phyloP scores from a whole-genome alignment of 2,888 invertebrate species.

The Coelopa pilipes region DNA sequence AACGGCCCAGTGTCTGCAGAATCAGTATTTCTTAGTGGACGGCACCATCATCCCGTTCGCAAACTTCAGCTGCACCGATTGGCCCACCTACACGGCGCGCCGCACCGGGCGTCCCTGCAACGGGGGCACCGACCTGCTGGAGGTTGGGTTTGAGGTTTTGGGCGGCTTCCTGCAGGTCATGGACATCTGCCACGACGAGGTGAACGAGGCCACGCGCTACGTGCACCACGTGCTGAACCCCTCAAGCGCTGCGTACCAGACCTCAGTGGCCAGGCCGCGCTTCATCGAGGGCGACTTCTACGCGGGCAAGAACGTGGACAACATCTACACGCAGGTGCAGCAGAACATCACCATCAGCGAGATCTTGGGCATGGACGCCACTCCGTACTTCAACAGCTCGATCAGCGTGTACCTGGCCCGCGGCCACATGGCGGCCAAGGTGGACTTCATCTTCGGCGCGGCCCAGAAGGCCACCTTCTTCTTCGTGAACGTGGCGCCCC shows the following conservation, averaged over 20 bases:
- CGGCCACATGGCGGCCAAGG: slow-evolving; percentile 69
- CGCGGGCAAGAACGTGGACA: slow-evolving; percentile 57
- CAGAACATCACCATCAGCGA: slow-evolving; percentile 62
- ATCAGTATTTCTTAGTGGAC: slow-evolving; percentile 51
- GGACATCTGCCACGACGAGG: slow-evolving; percentile 66
- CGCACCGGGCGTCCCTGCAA: slow-evolving; percentile 57
- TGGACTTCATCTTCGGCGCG: slow-evolving; percentile 68
- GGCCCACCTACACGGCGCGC: slow-evolving; percentile 57
- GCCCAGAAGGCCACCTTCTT: slow-evolving; percentile 69
- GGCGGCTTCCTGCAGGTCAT: slow-evolving; percentile 59
- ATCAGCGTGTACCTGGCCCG: slow-evolving; percentile 63
- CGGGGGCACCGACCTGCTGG: slow-evolving; percentile 56
- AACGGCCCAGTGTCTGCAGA: slow-evolving; percentile 54
- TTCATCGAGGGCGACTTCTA: slow-evolving; percentile 63
- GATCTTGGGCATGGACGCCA: slow-evolving; percentile 60
- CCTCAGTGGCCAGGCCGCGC: slow-evolving; percentile 59
- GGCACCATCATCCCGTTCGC: slow-evolving; percentile 54
- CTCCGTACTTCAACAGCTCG: slow-evolving; percentile 52
- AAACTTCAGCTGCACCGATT: slow-evolving; percentile 59
- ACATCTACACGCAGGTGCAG: slow-evolving; percentile 58
- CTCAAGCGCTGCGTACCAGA: slow-evolving; percentile 66
- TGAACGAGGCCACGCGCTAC: slow-evolving; percentile 62
- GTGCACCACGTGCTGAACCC: slow-evolving; percentile 64
- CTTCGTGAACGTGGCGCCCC: slow-evolving; percentile 70
- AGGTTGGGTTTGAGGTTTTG: slow-evolving; percentile 62